Evolutionary conservation across 2,113 vertebrate species (phyloP), one percentile per base, ranked within the genome.

Genomic region (Pterocles gutturalis): DNA sequence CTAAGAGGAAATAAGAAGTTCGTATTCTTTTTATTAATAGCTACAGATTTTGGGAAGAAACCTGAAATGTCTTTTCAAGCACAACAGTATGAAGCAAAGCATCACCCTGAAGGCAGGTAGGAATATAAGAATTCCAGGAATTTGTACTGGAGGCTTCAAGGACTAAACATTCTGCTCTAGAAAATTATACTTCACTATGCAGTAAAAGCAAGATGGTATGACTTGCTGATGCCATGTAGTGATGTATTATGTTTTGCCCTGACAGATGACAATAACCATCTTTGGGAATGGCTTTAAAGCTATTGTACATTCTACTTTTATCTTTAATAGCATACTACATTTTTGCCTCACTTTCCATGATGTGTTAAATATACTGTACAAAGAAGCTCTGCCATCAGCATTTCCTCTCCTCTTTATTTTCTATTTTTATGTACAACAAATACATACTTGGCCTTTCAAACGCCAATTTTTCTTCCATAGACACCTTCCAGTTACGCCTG

Each of bases 31-130:
- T 87, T 71, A 67, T 55, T 43, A 38, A 67, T n/a, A 89, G 73
- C n/a, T 77, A 43, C 78, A 92, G 71, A 53, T 53, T n/a, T 64
- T 25, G 31, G 17, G 22, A 93, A 76, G 71, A 87, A 86, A 64
- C 24, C 41, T 36, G 91, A 88, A 88, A 41, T 34, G 72, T 2
- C 55, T 78, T 81, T 77, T 89, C 66, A 14, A 94, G 43, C 51
- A 78, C 78, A 92, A 43, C 41, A 83, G 43, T 38, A 67, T 38
- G 77, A 87, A 62, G 19, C 36, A 67, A 88, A 84, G 34, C 71
- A 88, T 71, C 29, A 57, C 81, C 43, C 71, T 83, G 82, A 91
- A 88, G 22, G 36, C 84, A 94, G 97, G 97, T 97, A 97, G 46
- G 96, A 94, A 90, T 48, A 17, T 6, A 82, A 79, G 38, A 83